Evolutionary conservation across 2,113 vertebrate species (phyloP).

Genomic region (Sturnira hondurensis): DNA sequence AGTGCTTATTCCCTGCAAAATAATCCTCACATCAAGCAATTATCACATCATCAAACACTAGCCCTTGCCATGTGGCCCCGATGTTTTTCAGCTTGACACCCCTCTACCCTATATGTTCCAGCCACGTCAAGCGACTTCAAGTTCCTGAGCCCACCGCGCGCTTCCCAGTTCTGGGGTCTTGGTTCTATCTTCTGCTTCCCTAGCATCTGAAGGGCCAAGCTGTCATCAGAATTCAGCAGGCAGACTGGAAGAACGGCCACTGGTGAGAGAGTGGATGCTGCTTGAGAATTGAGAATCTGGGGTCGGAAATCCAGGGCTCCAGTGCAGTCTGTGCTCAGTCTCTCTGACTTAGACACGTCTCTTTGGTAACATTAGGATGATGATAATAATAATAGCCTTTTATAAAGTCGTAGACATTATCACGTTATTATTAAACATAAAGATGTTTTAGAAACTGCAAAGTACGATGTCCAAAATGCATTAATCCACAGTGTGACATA

Average conservation of each 20-base stretch:
- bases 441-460: constrained; percentile 8
- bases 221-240: neutral
- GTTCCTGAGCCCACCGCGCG: neutral
- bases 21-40: neutral
- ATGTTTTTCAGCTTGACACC: neutral
- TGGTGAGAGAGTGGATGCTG: neutral
- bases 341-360: neutral
- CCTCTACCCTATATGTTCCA: neutral
- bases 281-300: neutral
- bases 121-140: neutral
- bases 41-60: neutral
- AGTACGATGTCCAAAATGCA: neutral
- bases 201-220: neutral
- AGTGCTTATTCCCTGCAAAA: neutral
- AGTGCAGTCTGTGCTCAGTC: too few species aligned
- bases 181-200: neutral
- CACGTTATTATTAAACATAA: neutral
- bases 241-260: neutral
- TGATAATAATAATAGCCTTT: neutral
- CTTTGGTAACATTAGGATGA: neutral
- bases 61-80: too few species aligned
- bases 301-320: neutral
- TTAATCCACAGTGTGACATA: constrained; percentile 1
- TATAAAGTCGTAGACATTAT: neutral
- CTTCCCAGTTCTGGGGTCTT: neutral